Percentiles rank a stretch among this genome's conserved stretches.
phyloP scores from a whole-genome alignment of 2,113 vertebrate species.

The Tragelaphus strepsiceros region DNA sequence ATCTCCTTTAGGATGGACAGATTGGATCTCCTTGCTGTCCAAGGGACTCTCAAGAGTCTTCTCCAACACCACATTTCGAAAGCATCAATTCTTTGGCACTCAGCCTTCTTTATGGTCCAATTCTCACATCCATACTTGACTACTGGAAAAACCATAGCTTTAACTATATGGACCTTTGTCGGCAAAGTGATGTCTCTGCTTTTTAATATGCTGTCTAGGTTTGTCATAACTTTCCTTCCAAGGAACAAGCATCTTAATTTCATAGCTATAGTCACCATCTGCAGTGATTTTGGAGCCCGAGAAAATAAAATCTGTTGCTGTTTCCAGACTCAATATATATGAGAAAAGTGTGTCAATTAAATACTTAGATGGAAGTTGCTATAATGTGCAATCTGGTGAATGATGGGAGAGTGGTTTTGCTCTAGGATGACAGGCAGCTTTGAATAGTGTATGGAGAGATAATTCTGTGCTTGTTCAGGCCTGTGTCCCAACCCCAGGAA shows the following conservation, averaged over 20 bases:
- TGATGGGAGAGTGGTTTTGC: not conserved
- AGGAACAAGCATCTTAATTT: not conserved
- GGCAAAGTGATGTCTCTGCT: not conserved
- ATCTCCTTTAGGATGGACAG: not conserved
- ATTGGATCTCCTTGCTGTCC: not conserved
- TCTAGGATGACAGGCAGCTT: accelerated
- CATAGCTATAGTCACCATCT: not conserved
- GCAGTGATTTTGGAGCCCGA: not conserved
- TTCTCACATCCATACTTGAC: not conserved
- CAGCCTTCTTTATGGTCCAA: not conserved
- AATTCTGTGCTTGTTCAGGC: too few species aligned
- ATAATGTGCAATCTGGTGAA: accelerated
- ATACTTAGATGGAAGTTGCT: not conserved
- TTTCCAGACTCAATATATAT: not conserved
- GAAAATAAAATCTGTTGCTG: not conserved
- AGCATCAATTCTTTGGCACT: not conserved
- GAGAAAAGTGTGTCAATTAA: not conserved
- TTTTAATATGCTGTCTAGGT: not conserved
- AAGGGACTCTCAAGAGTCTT: not conserved
- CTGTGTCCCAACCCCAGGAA: not conserved
- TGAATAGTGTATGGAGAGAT: accelerated
- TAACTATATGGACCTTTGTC: not conserved
- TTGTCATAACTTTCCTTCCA: not conserved
- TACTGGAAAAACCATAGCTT: not conserved
- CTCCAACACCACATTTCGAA: not conserved